Conservation (phyloP, 2,888 invertebrate species). For the Lithophane leautieri region DNA sequence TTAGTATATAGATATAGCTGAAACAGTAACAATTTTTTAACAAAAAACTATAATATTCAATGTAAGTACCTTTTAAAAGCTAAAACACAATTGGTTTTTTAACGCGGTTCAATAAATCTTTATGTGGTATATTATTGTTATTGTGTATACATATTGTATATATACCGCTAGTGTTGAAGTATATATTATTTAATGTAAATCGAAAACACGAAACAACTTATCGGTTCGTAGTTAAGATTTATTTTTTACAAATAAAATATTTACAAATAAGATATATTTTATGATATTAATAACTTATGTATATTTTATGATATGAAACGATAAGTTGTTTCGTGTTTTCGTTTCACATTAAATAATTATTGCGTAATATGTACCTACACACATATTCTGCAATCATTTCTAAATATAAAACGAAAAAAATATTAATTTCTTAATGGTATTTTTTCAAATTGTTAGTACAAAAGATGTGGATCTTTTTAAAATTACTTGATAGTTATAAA, state of each 20-base stretch:
- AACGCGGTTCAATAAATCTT: neutral
- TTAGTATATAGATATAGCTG: neutral
- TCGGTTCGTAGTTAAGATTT: neutral
- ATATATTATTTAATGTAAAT: neutral
- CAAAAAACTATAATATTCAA: neutral
- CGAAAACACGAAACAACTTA: neutral
- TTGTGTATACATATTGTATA: neutral
- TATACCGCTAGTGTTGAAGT: neutral
- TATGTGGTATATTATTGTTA: neutral
- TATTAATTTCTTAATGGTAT: neutral
- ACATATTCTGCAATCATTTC: neutral
- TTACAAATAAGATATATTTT: too few relatives aligned
- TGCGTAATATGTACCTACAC: too few relatives aligned
- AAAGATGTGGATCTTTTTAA: neutral
- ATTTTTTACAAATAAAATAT: too few relatives aligned
- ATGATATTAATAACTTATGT: too few relatives aligned
- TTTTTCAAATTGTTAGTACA: neutral
- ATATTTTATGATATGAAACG: too few relatives aligned
- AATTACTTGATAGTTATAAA: neutral
- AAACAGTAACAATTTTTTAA: slow-evolving; percentile 1
- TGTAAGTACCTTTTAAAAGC: neutral
- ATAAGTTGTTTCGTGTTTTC: too few relatives aligned
- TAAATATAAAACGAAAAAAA: neutral
- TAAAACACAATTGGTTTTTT: neutral
- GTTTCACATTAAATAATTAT: too few relatives aligned